These are phyloP conservation scores for Galeopsomyia nigrocyanea DNA, from an alignment of 2,888 invertebrate genomes.

Conservation along the genomic window DNA sequence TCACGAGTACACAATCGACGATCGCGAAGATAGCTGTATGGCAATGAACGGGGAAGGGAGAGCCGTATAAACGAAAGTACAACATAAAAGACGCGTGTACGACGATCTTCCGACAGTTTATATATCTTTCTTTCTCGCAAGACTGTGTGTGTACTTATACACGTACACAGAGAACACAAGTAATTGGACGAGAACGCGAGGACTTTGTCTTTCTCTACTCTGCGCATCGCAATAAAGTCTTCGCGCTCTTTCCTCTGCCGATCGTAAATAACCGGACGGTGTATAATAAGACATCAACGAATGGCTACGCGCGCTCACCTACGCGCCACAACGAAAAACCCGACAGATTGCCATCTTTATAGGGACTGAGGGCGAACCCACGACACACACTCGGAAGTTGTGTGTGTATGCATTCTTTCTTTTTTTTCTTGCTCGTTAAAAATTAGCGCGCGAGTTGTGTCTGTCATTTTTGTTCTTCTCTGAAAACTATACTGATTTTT, in stretches of 20 bases:
- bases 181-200: conserved; percentile 41
- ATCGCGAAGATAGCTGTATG: conserved; percentile 13
- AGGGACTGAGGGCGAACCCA: conserved; percentile 43
- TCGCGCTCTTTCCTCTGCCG: conserved; percentile 34
- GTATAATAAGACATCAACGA: conserved; percentile 64
- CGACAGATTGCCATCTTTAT: conserved; percentile 60
- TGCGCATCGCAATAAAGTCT: conserved; percentile 40
- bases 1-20: conserved; percentile 15
- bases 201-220: conserved; percentile 5
- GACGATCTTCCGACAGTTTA: conserved; percentile 27
- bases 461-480: neutral
- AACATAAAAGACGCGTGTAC: conserved; percentile 14
- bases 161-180: conserved; percentile 29
- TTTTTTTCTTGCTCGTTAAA: conserved; percentile 47
- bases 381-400: conserved; percentile 61
- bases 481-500: conserved; percentile 2
- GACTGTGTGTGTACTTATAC: neutral
- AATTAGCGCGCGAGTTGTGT: conserved; percentile 32
- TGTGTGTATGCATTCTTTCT: conserved; percentile 56
- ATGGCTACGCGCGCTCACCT: conserved; percentile 59
- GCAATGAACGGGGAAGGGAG: conserved; percentile 2
- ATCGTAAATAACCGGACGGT: conserved; percentile 60
- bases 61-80: conserved; percentile 1
- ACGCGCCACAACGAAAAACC: conserved; percentile 48
- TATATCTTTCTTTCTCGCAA: conserved; percentile 18